These are phyloP conservation scores for Eleutherodactylus coqui DNA, from an alignment of 2,797 vertebrate genomes.

Conservation along the genomic window DNA sequence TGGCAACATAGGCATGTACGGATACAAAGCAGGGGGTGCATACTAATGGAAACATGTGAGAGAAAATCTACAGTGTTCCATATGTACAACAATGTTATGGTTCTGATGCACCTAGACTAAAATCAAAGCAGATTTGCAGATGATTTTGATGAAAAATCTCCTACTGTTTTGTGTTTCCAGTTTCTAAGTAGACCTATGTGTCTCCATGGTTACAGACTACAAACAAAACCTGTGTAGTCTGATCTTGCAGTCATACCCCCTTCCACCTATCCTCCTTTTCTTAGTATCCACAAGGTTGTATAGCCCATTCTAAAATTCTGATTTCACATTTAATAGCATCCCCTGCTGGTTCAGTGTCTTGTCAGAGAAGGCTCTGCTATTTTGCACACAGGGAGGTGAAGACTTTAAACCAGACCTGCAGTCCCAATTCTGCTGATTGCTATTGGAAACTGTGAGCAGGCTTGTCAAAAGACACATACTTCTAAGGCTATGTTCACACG, in stretches of 20 bases:
- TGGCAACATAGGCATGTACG: too few species aligned
- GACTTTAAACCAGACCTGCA: neutral
- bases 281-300: neutral
- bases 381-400: neutral
- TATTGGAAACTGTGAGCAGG: neutral
- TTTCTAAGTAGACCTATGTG: too few species aligned
- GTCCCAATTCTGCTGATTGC: neutral
- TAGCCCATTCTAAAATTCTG: neutral
- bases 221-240: neutral
- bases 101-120: neutral
- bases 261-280: neutral
- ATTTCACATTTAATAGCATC: neutral
- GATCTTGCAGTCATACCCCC: neutral
- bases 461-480: neutral
- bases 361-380: neutral
- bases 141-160: neutral
- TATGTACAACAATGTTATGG: neutral
- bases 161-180: neutral
- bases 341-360: neutral
- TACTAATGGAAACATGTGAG: neutral
- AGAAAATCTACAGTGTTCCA: neutral
- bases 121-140: neutral
- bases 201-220: slow-evolving; percentile 11
- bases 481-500: too few species aligned
- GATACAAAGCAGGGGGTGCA: too few species aligned